Percentiles rank a stretch among this genome's conserved stretches.
These are phyloP conservation scores for Corynorhinus townsendii DNA, from an alignment of 2,113 vertebrate genomes.

Conservation along the genomic window DNA sequence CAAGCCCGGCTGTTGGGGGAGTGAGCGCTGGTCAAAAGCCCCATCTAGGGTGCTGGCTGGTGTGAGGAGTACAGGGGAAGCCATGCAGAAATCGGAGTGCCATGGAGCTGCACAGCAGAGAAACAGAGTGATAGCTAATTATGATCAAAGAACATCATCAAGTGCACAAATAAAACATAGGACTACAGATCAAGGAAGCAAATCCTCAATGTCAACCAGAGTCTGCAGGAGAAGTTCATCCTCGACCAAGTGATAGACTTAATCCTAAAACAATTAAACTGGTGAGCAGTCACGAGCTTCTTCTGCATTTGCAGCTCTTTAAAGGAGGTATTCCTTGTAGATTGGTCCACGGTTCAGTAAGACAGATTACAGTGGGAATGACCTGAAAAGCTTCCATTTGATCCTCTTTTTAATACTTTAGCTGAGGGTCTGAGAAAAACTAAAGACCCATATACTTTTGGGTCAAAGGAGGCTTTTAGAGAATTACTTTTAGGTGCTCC, in stretches of 20 bases:
- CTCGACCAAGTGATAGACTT: conserved; percentile 84
- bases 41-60: not conserved
- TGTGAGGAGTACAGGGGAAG: not conserved
- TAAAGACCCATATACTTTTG: conserved; percentile 85
- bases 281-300: conserved; percentile 71
- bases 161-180: conserved; percentile 53
- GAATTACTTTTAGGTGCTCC: conserved; percentile 81
- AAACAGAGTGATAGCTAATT: conserved; percentile 61
- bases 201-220: conserved; percentile 40
- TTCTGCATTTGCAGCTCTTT: conserved; percentile 82
- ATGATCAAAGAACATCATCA: conserved; percentile 71
- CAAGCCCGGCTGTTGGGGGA: not conserved
- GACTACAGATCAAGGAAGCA: conserved; percentile 59
- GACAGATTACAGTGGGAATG: conserved; percentile 84
- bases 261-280: conserved; percentile 88
- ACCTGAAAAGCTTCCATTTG: conserved; percentile 82
- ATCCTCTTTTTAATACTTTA: conserved; percentile 85
- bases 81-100: conserved; percentile 46
- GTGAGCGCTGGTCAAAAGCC: not conserved
- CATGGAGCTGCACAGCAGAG: not conserved
- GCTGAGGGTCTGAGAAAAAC: conserved; percentile 88
- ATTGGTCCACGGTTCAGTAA: conserved; percentile 86
- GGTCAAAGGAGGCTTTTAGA: conserved; percentile 85
- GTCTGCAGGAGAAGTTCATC: conserved; percentile 61
- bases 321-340: conserved; percentile 88